Base-by-base conservation (phyloP, 2,797 vertebrate species). In the Betta splendens region DNA sequence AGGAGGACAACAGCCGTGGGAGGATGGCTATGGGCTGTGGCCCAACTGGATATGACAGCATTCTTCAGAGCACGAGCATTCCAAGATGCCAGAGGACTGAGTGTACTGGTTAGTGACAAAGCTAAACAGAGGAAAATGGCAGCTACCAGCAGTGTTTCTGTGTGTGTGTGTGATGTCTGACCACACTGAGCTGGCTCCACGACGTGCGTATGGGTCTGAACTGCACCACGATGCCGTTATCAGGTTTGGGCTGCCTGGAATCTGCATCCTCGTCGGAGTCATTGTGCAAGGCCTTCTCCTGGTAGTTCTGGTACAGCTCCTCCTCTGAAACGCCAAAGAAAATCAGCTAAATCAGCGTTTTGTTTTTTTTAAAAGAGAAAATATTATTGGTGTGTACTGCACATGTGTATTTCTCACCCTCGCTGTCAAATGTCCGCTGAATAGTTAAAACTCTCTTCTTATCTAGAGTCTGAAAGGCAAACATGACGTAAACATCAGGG, bases 231-330 rank as follows among this genome's bases (percentile, higher is more conserved):
- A 96, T 93, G 72, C 89, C 88, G 5, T 92, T 90, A 66, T 94
- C 92, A 0, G 75, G 48, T 65, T 94, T 94, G 65, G 92, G 86
- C 54, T 90, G 89, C 48, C 75, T 93, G 15, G 89, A 80, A 77
- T 98, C 95, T 0, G 85, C 75, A n/a, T 97, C 97, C 51, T 97
- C 95, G 70, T 98, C 96, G 0, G 96, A 98, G 82, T 98, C 96
- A 33, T 94, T 95, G 52, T 98, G 96, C 53, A 99, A 87, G 16
- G 95, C 96, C 76, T 98, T 99, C 75, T 98, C 97, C 86, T 99
- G 93, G 80, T 98, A 98, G 90, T 98, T 98, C 88, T 99, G 97
- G 87, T 98, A 98, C 8, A 98, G 83, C 57, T 95, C 95, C 22
- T 96, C 96, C 84, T 96, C 97, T 99, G 87, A 43, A 85, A 83